Percentiles rank a stretch among this genome's conserved stretches.
These are phyloP conservation scores for Cotesia chilonis DNA, from an alignment of 1,140 invertebrate genomes.

Conservation along the genomic window DNA sequence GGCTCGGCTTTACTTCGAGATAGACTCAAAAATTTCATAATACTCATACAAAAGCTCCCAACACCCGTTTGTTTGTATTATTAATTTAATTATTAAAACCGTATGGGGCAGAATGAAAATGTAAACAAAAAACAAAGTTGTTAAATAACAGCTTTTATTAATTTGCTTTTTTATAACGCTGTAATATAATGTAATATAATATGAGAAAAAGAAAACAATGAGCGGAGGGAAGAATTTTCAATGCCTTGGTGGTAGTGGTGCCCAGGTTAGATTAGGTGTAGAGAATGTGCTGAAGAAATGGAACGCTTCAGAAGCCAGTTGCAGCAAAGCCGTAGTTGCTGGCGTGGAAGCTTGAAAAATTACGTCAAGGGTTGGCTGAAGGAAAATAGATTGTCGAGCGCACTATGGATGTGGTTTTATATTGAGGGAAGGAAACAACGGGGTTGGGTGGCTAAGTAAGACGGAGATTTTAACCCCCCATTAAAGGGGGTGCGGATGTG, in stretches of 20 bases:
- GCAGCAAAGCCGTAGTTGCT: too few species aligned
- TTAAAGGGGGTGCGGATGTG: conserved; percentile 37
- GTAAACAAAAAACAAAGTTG: conserved; percentile 25
- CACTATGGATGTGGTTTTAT: conserved; percentile 30
- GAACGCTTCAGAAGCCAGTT: too few species aligned
- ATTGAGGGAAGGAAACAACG: not conserved
- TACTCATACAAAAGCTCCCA: conserved; percentile 15
- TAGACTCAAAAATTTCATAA: conserved; percentile 24
- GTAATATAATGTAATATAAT: too few species aligned
- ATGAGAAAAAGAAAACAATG: too few species aligned
- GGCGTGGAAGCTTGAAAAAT: too few species aligned
- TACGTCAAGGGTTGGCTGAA: too few species aligned
- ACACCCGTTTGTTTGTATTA: conserved; percentile 7
- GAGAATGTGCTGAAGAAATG: too few species aligned
- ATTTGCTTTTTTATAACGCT: not conserved
- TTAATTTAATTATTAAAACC: conserved; percentile 22
- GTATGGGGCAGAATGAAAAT: conserved; percentile 7
- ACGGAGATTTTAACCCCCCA: not conserved
- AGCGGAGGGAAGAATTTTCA: too few species aligned
- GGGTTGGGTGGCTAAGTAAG: not conserved
- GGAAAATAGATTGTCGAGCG: too few species aligned
- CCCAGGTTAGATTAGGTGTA: too few species aligned
- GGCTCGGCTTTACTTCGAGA: not conserved
- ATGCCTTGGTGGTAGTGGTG: too few species aligned
- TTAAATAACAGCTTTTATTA: not conserved